These are phyloP conservation scores for Galagoides demidoff DNA, from an alignment of 2,797 vertebrate species.

Conservation along the genomic window DNA sequence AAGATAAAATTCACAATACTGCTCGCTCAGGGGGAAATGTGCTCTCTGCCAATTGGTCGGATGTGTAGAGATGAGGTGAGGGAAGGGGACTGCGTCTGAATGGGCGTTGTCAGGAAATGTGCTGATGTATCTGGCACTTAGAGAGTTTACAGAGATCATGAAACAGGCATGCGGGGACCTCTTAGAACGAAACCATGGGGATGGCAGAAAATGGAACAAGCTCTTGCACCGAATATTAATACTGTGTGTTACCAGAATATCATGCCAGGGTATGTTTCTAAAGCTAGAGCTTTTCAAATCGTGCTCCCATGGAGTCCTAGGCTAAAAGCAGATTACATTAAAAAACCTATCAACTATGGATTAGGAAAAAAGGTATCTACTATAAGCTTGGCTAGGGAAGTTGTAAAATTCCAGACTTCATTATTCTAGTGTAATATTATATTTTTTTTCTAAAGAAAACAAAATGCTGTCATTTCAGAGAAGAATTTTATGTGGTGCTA, in stretches of 20 bases:
- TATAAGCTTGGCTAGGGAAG: constrained; percentile 71
- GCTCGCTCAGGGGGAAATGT: constrained; percentile 92
- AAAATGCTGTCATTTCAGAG: constrained; percentile 67
- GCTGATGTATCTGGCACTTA: constrained; percentile 79
- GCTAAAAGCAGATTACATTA: constrained; percentile 67
- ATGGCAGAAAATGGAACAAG: constrained; percentile 86
- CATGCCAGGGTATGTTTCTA: constrained; percentile 78
- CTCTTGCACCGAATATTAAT: constrained; percentile 83
- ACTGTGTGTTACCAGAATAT: constrained; percentile 83
- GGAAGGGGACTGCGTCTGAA: constrained; percentile 86
- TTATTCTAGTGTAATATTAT: constrained; percentile 58
- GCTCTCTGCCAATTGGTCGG: constrained; percentile 90
- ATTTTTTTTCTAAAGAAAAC: constrained; percentile 66
- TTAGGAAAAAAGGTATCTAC: constrained; percentile 61
- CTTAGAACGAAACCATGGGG: constrained; percentile 83
- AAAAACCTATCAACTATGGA: constrained; percentile 65
- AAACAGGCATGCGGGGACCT: constrained; percentile 87
- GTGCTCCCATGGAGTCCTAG: constrained; percentile 55
- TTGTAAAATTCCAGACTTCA: constrained; percentile 70
- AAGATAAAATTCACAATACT: constrained; percentile 98
- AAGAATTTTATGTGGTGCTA: constrained; percentile 72
- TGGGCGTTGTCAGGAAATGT: constrained; percentile 87
- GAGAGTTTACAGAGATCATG: constrained; percentile 86
- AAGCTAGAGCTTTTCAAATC: constrained; percentile 76
- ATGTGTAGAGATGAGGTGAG: constrained; percentile 89